A percentile compares a stretch with the other conserved stretches of the same genome.
These are phyloP conservation scores for Sapayoa aenigma DNA, from an alignment of 2,113 vertebrate species.

Conservation along the genomic window DNA sequence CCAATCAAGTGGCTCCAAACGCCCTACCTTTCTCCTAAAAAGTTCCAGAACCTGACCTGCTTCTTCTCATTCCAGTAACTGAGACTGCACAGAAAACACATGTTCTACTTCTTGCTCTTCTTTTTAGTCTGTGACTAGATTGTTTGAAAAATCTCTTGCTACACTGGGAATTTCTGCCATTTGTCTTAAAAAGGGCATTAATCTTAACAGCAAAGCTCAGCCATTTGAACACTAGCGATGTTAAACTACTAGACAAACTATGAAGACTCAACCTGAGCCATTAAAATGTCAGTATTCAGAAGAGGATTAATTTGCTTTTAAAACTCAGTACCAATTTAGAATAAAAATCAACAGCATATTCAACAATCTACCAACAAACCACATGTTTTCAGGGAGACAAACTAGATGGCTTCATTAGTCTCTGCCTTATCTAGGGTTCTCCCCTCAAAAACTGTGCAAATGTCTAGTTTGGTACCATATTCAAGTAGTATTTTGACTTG, in stretches of 20 bases:
- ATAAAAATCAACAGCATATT: not conserved
- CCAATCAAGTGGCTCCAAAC: not conserved
- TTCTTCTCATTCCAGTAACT: not conserved
- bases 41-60: not conserved
- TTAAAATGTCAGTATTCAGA: not conserved
- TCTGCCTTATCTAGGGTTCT: not conserved
- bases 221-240: not conserved
- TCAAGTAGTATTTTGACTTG: not conserved
- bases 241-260: not conserved
- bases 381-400: not conserved
- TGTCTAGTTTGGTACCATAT: not conserved
- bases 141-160: not conserved
- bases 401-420: not conserved
- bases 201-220: not conserved
- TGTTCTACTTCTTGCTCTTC: not conserved
- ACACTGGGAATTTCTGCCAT: not conserved
- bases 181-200: not conserved
- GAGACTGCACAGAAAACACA: rapidly evolving
- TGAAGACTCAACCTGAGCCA: rapidly evolving
- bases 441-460: not conserved
- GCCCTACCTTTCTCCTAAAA: not conserved
- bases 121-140: not conserved
- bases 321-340: not conserved
- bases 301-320: not conserved
- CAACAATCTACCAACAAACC: not conserved